These are phyloP conservation scores for Burhinus oedicnemus DNA, from an alignment of 2,113 vertebrate genomes.

Conservation along the genomic window DNA sequence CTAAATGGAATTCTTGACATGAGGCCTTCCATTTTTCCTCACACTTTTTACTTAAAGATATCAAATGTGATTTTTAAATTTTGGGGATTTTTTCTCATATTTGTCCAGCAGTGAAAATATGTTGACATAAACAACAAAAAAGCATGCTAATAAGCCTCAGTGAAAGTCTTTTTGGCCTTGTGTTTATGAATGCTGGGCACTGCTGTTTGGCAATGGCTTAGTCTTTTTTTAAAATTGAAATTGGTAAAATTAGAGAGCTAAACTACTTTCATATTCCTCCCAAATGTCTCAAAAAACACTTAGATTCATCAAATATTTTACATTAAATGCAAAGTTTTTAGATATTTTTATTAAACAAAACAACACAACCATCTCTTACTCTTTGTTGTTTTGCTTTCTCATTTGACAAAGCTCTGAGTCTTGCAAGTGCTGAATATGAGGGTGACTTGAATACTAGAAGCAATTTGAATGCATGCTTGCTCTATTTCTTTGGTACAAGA, in stretches of 20 bases:
- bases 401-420: background rate
- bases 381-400: background rate
- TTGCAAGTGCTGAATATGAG: background rate
- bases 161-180: background rate
- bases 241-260: background rate
- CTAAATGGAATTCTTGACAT: background rate
- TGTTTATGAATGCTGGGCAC: background rate
- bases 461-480: background rate
- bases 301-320: background rate
- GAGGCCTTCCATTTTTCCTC: background rate
- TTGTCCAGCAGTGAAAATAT: background rate
- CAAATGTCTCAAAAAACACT: background rate
- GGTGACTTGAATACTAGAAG: background rate
- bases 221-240: background rate
- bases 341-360: background rate
- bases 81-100: background rate
- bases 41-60: background rate
- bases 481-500: background rate
- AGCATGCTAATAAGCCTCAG: background rate
- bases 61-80: background rate
- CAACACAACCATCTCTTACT: background rate
- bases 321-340: background rate
- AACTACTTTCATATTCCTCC: background rate
- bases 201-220: background rate
- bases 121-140: background rate